phyloP scores from a whole-genome alignment of 2,888 invertebrate genomes.

The Pseudoips prasinana region DNA sequence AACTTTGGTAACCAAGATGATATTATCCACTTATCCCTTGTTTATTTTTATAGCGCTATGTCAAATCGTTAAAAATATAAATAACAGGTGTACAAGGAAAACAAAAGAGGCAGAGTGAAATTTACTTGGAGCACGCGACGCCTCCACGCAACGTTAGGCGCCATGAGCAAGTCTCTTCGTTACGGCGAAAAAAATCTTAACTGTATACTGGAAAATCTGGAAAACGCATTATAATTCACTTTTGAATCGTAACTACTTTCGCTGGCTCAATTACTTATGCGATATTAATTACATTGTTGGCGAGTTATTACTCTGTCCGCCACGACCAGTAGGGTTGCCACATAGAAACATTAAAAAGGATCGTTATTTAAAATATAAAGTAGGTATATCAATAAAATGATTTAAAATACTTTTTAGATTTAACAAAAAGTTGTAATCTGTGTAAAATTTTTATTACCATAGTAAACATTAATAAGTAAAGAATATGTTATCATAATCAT shows the following conservation, averaged over 20 bases:
- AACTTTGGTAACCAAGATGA: constrained; percentile 1
- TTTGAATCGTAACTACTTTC: constrained; percentile 71
- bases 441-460: too few species aligned
- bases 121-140: constrained; percentile 60
- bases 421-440: too few species aligned
- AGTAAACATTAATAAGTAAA: too few species aligned
- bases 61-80: constrained; percentile 4
- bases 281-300: constrained; percentile 54
- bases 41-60: not conserved
- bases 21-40: too few species aligned
- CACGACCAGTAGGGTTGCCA: too few species aligned
- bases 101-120: constrained; percentile 53
- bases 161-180: constrained; percentile 61
- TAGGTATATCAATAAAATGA: too few species aligned
- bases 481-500: too few species aligned
- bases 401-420: too few species aligned
- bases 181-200: constrained; percentile 51
- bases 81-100: constrained; percentile 24
- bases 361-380: too few species aligned
- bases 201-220: constrained; percentile 67
- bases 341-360: too few species aligned
- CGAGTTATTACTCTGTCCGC: constrained; percentile 34
- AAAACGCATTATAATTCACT: constrained; percentile 60
- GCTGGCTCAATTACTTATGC: constrained; percentile 54
- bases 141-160: constrained; percentile 62